Base-by-base conservation (phyloP, 2,113 vertebrate genomes). In the Colaptes auratus region DNA sequence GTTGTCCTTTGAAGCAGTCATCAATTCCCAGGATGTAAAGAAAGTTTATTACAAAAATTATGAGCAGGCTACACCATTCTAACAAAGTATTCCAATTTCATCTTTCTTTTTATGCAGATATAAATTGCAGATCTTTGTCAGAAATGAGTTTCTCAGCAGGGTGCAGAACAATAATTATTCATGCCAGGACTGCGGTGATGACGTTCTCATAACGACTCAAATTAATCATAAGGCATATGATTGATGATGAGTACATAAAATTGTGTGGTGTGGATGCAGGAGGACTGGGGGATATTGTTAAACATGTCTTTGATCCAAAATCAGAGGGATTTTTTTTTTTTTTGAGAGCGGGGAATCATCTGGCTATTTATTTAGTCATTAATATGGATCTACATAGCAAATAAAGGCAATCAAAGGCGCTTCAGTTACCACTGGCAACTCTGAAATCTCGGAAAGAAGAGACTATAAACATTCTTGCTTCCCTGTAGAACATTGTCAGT, bases 191-290 rank as follows among this genome's bases (percentile, higher is more conserved):
- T 96, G 48, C n/a, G 1, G 73, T 96, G 94, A 94, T 86, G 89
- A 86, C 94, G 48, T 97, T 96, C 88, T 97, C 95, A 95, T 85
- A 92, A 95, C 65, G 59, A 96, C 88, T 96, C 95, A 96, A 95
- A 88, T 91, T 96, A 97, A 85, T 97, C 94, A 96, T 84, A 93
- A 78, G 52, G 35, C 90, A 80, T 93, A 64, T 96, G 96, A 95
- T 88, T 91, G 93, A 96, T 93, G 72, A 91, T 93, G 75, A 95
- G 18, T 42, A 39, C 70, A 92, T 93, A 79, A 89, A 92, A 95
- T 90, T 93, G 86, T 96, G 90, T 92, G 90, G 23, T 79, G 30
- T 82, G 67, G 94, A 96, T 28, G 76, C 60, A 94, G 74, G 80
- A 96, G 82, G 76, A 70, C 89, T 93, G 59, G 66, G n/a, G 82